Percentiles rank a stretch among this genome's conserved stretches.
Conservation (phyloP, 2,113 vertebrate genomes). For the Mustela lutreola region DNA sequence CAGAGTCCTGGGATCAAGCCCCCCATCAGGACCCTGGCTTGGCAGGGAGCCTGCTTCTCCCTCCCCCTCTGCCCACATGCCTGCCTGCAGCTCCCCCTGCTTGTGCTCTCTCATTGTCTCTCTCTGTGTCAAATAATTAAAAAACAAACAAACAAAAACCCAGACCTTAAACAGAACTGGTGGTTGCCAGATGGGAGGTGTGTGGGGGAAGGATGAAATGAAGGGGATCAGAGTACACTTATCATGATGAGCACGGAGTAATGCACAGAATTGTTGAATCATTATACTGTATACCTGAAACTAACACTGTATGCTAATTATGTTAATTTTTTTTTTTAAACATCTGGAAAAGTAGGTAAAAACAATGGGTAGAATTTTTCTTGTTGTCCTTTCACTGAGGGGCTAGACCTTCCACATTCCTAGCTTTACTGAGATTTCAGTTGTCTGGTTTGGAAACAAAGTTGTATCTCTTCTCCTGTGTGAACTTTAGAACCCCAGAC, state of each 20-base stretch:
- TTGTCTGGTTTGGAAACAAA: conserved; percentile 21
- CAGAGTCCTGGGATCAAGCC: no score
- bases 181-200: neutral
- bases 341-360: neutral
- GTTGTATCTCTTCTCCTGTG: neutral
- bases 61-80: no score
- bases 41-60: no score
- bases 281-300: neutral
- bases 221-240: neutral
- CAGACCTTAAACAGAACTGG: neutral
- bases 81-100: no score
- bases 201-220: neutral
- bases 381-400: neutral
- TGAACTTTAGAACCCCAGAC: neutral
- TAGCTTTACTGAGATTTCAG: neutral
- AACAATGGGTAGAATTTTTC: neutral
- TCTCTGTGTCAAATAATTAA: no score
- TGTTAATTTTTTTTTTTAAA: neutral
- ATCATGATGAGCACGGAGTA: neutral
- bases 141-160: neutral
- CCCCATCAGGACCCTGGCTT: no score
- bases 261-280: neutral
- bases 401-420: neutral
- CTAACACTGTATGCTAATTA: neutral
- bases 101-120: no score